Conservation (phyloP, 2,113 vertebrate genomes). For the Clarias batrachus region DNA sequence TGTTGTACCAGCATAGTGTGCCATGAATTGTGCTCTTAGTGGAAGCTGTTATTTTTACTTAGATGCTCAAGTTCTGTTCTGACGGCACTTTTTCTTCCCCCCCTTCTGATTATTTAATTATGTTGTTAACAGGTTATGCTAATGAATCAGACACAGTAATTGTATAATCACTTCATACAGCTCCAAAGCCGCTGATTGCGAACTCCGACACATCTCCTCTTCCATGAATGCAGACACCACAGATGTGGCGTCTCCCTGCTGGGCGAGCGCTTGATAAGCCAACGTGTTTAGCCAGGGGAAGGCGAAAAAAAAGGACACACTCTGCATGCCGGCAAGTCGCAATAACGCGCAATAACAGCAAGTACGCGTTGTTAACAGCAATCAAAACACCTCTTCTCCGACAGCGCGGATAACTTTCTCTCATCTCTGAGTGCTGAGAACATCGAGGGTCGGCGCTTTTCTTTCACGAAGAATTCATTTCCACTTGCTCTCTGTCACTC, state of each 20-base stretch:
- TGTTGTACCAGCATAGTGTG: background rate
- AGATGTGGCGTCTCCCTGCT: conserved; percentile 37
- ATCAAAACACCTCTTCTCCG: conserved; percentile 40
- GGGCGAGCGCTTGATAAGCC: conserved; percentile 31
- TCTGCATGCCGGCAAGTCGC: background rate
- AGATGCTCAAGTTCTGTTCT: conserved; percentile 12
- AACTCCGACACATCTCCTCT: conserved; percentile 37
- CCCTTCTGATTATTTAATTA: conserved; percentile 44
- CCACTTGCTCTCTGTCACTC: conserved; percentile 39
- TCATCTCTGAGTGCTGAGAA: conserved; percentile 13
- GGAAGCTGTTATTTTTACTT: conserved; percentile 18
- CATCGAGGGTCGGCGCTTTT: conserved; percentile 10
- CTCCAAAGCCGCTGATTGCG: conserved; percentile 45
- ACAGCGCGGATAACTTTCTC: conserved; percentile 4
- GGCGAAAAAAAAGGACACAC: conserved; percentile 18
- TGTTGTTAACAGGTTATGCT: conserved; percentile 43
- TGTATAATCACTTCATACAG: conserved; percentile 42
- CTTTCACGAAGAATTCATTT: conserved; percentile 12
- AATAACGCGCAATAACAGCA: conserved; percentile 16
- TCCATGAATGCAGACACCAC: conserved; percentile 26
- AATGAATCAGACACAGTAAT: conserved; percentile 48
- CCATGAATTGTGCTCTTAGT: background rate
- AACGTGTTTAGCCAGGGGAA: conserved; percentile 25
- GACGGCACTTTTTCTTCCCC: background rate
- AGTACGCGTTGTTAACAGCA: conserved; percentile 27